Base-by-base conservation (phyloP, 2,797 vertebrate species). In the Benthosema pterotum region DNA sequence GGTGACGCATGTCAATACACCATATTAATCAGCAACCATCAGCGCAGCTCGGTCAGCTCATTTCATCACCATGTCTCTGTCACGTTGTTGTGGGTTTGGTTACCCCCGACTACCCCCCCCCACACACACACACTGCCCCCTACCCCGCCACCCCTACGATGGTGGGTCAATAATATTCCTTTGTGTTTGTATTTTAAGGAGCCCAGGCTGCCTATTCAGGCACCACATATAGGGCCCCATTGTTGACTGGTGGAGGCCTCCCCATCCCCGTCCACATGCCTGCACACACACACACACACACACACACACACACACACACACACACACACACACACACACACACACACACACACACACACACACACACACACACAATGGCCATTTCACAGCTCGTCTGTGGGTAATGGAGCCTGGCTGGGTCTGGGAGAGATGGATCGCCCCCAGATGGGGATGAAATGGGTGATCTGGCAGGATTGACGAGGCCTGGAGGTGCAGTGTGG, bases 341-440 rank as follows among this genome's bases (percentile, higher is more conserved):
- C 16, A 87, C 83, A 86, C 83, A 86, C 85, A 75, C 89, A 78
- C 84, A 84, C 85, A 87, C 84, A 84, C 85, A 87, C 85, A 87
- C 84, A 84, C 85, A 87, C 84, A 84, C 85, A 87, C 79, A 84
- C 79, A 88, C 91, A 91, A 92, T 89, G 81, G 80, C 77, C 74
- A 87, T 92, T 92, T 93, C 87, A 91, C 78, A 87, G 82, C 83
- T 90, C 80, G 80, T 87, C 84, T 82, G 86, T 83, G 79, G 80
- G 88, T 90, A 92, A 92, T 88, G 81, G 82, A 86, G 85, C 83
- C 77, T 83, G 71, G 83, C 77, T 84, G 42, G 71, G 78, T 75
- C 76, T 77, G 25, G 66, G 61, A 2, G 74, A 87, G 83, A 90
- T 87, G 83, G 83, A 91, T 90, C 77, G 69, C 78, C 57, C 82